These are phyloP conservation scores for Linnaemya tessellans DNA, from an alignment of 2,888 invertebrate species.

Conservation along the genomic window DNA sequence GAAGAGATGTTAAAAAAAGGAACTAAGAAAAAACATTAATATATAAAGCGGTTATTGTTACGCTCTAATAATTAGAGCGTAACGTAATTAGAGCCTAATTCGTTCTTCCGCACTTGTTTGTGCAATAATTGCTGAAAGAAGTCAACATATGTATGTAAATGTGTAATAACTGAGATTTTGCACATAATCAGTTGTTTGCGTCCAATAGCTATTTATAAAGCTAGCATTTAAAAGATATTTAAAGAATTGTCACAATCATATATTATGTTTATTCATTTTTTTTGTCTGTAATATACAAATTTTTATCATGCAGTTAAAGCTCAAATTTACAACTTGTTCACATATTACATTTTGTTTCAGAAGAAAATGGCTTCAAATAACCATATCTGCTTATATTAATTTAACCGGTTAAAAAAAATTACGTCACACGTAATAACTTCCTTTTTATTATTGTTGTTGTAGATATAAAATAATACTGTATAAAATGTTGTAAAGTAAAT, in stretches of 20 bases:
- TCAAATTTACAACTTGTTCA: conserved; percentile 56
- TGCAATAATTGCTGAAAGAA: too few relatives aligned
- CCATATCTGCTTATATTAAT: conserved; percentile 57
- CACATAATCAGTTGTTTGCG: too few relatives aligned
- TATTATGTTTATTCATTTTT: not conserved
- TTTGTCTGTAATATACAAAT: conserved; percentile 15
- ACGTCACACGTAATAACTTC: conserved; percentile 64
- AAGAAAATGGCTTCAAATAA: conserved; percentile 61
- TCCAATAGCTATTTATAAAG: not conserved
- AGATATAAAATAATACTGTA: conserved; percentile 63
- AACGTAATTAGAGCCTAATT: too few relatives aligned
- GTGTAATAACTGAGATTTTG: too few relatives aligned
- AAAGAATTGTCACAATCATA: not conserved
- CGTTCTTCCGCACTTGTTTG: too few relatives aligned
- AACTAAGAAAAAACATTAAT: too few relatives aligned
- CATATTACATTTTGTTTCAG: conserved; percentile 7
- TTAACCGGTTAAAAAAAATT: conserved; percentile 43
- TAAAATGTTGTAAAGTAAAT: conserved; percentile 63
- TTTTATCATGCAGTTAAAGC: conserved; percentile 22
- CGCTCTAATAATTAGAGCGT: too few relatives aligned
- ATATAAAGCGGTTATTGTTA: too few relatives aligned
- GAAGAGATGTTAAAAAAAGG: too few relatives aligned
- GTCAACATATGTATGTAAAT: too few relatives aligned
- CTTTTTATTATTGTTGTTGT: conserved; percentile 61
- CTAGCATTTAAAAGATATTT: not conserved